Base-by-base conservation (phyloP, 1,140 invertebrate species). In the Phocides pigmalion region DNA sequence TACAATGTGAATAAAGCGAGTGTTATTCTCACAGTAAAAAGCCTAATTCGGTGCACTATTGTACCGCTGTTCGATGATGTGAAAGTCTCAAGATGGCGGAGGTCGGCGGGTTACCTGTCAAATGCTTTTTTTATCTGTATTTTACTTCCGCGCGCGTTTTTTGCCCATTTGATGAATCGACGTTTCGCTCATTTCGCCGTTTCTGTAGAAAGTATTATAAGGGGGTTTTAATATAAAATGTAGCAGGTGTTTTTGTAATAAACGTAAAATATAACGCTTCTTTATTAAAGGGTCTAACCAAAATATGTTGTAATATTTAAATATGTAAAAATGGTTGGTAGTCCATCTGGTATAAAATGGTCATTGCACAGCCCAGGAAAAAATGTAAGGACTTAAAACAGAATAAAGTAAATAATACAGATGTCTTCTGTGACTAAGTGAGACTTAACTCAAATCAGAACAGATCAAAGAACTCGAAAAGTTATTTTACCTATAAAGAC, bases 51-150 rank as follows among this genome's bases (percentile, higher is more conserved):
- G 56, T 70, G 66, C 49, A 64, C 62, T 73, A 76, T 76, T 76
- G 72, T 76, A 59, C 41, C 17, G 49, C 49, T 67, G 54, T 66
- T 59, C 20, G 58, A 53, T 62, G 41, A 74, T 71, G 78, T 74
- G 81, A 82, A 82, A 82, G 78, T 75, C 28, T 49, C 17, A 66
- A 67, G 62, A 68, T 39, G 53, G 32, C 49, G 35, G 66, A 66
- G 80, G 79, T 84, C 82, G 74, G 41, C 67, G 68, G 82, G 84
- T 86, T 84, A 81, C 47, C 66, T 70, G 79, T 81, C 74, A 81
- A 61, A 74, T 17, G 37, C 74, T 79, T 28, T 62, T 76, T 78
- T 81, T 74, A 58, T 61, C 17, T 32, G 28, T 4, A 65, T 66
- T 66, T 63, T 68, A 58, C 42, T 50, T 61, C 59, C 20, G 67